Evolutionary conservation across 2,888 invertebrate species (phyloP), one percentile per base, ranked within the genome.

Genomic region (Xanthorhoe designata): DNA sequence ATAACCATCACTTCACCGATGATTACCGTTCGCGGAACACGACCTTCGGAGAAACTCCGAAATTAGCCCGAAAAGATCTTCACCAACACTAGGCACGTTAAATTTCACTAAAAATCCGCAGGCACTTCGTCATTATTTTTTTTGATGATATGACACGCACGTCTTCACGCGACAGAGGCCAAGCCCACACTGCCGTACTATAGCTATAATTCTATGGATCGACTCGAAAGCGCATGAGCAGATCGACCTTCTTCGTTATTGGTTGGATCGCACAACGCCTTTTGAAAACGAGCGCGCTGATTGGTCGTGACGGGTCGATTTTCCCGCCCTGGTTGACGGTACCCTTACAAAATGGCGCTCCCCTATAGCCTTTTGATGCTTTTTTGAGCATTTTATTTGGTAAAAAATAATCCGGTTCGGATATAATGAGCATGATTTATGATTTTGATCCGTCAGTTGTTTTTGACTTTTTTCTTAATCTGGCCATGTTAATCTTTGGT

Each of bases 401-500:
- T 91, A 91, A 92, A 91, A 92, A 92, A 92, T 93, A 92, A 92
- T 92, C 92, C 91, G 87, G 92, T 92, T 91, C 85, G 86, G 88
- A 90, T 89, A 93, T 93, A 93, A 92, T 92, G 93, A 92, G 91
- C 88, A 92, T 92, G 93, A 93, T 93, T 93, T 93, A 93, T 91
- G 92, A 85, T 89, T 90, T 89, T 88, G 91, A 90, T 89, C 89
- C 87, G 86, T 84, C 85, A 79, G 83, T 85, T 81, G 80, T 84
- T 87, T 84, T 86, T 81, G 80, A 79, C 78, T 84, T 80, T 84
- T 79, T 84, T 84, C 86, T 86, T 90, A 90, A 90, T 91, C 89
- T 90, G 84, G 83, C 81, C 84, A 86, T 90, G 90, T 90, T 91
- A 90, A 90, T 90, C 89, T 91, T 85, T 85, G 78, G 83, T 86